Conservation (phyloP, 2,797 vertebrate species). For the Ataeniobius toweri region DNA sequence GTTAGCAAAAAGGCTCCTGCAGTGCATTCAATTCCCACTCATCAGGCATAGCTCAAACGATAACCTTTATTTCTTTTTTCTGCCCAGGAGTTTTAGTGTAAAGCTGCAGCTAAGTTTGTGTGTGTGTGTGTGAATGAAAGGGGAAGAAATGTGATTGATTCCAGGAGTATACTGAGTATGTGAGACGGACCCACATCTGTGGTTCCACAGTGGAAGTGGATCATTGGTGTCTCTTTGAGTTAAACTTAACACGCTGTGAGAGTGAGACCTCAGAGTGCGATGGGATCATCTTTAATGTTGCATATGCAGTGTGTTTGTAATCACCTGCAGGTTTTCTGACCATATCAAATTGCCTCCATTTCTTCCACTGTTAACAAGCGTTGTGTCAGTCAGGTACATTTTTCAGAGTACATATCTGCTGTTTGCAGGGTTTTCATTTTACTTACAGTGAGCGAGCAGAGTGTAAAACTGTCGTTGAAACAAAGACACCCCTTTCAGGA, state of each 20-base stretch:
- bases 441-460: neutral
- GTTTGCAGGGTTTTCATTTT: constrained; percentile 8
- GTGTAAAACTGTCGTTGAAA: neutral
- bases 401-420: neutral
- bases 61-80: constrained; percentile 23
- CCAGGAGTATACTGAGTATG: constrained; percentile 40
- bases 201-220: constrained; percentile 44
- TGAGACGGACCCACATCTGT: constrained; percentile 50
- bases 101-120: constrained; percentile 16
- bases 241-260: constrained; percentile 45
- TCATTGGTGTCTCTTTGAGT: constrained; percentile 47
- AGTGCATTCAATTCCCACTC: constrained; percentile 32
- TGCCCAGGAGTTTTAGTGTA: constrained; percentile 19
- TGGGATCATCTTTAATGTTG: constrained; percentile 16
- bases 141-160: constrained; percentile 51
- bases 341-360: neutral
- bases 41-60: constrained; percentile 41
- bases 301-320: constrained; percentile 14
- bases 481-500: neutral
- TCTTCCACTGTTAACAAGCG: constrained; percentile 27
- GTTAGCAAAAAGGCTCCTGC: constrained; percentile 23
- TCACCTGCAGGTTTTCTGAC: constrained; percentile 20
- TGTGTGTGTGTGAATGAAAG: constrained; percentile 1
- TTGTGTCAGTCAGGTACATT: constrained; percentile 23
- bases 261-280: constrained; percentile 5